Evolutionary conservation across 2,113 vertebrate species (phyloP).

Genomic region (Bos javanicus): DNA sequence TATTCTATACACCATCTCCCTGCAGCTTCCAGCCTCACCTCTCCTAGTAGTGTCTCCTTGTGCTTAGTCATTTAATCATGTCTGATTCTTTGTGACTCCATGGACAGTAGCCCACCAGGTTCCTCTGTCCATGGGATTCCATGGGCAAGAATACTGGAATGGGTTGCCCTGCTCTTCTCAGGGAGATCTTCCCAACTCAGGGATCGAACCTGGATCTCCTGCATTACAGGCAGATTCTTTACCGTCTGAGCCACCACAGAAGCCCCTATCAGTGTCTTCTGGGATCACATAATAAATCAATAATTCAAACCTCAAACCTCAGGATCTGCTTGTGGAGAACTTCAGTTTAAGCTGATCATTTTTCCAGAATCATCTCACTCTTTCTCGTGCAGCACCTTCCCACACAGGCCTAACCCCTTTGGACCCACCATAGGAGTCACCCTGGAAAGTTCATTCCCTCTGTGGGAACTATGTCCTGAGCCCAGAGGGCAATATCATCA

Average conservation of each 20-base stretch:
- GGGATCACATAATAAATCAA: not conserved
- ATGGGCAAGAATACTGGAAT: not conserved
- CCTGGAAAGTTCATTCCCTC: no score
- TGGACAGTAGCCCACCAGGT: not conserved
- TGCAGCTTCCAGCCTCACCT: not conserved
- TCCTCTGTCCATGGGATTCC: not conserved
- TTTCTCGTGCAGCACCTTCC: not conserved
- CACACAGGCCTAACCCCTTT: not conserved
- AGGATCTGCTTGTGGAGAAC: not conserved
- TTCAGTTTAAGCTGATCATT: not conserved
- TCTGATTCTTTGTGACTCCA: not conserved
- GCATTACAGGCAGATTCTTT: not conserved
- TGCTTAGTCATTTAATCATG: not conserved
- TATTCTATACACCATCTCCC: not conserved
- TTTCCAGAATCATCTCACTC: not conserved
- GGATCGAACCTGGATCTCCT: not conserved
- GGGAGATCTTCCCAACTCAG: not conserved
- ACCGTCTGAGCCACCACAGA: accelerated
- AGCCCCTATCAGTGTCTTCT: not conserved
- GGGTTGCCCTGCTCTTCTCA: not conserved
- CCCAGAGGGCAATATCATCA: not conserved
- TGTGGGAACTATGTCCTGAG: not conserved
- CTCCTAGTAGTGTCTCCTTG: accelerated
- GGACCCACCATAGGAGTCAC: accelerated
- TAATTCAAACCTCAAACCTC: not conserved